Percentiles rank a stretch among this genome's conserved stretches.
Evolutionary conservation across 2,797 vertebrate species (phyloP).

Genomic region (Corythornis leucogaster): DNA sequence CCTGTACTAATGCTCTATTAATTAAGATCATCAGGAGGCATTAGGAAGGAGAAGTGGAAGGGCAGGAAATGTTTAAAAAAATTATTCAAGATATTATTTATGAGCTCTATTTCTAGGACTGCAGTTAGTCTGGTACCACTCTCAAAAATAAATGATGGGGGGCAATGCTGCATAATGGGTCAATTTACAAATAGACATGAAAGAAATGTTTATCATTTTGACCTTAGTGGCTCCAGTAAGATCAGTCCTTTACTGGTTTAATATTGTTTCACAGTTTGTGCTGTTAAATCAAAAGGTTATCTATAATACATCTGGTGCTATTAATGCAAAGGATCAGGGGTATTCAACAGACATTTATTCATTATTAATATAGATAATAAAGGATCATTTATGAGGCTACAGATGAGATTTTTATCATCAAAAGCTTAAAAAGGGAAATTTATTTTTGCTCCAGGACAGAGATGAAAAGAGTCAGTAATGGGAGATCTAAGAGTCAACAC

Average conservation of each 20-base stretch:
- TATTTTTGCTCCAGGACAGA: conserved; percentile 83
- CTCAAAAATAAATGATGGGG: conserved; percentile 57
- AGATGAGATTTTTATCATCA: conserved; percentile 87
- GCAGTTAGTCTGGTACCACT: background rate
- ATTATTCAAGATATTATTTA: conserved; percentile 60
- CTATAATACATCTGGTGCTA: conserved; percentile 84
- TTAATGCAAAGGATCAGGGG: conserved; percentile 81
- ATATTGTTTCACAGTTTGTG: conserved; percentile 83
- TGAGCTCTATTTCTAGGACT: conserved; percentile 61
- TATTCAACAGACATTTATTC: conserved; percentile 87
- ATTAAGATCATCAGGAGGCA: conserved; percentile 48
- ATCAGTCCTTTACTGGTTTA: conserved; percentile 77
- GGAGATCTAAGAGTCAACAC: conserved; percentile 75
- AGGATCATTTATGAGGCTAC: conserved; percentile 86
- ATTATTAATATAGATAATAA: conserved; percentile 90
- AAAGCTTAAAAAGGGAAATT: conserved; percentile 85
- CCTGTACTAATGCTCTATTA: conserved; percentile 30
- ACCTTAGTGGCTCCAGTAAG: conserved; percentile 72
- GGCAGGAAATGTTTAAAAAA: conserved; percentile 61
- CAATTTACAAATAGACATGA: conserved; percentile 69
- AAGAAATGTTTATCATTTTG: conserved; percentile 77
- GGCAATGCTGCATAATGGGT: conserved; percentile 32
- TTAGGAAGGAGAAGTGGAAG: conserved; percentile 57
- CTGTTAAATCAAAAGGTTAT: conserved; percentile 88
- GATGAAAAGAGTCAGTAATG: conserved; percentile 72